Base-by-base conservation (phyloP, 2,888 invertebrate genomes). In the Meliscaeva auricollis region DNA sequence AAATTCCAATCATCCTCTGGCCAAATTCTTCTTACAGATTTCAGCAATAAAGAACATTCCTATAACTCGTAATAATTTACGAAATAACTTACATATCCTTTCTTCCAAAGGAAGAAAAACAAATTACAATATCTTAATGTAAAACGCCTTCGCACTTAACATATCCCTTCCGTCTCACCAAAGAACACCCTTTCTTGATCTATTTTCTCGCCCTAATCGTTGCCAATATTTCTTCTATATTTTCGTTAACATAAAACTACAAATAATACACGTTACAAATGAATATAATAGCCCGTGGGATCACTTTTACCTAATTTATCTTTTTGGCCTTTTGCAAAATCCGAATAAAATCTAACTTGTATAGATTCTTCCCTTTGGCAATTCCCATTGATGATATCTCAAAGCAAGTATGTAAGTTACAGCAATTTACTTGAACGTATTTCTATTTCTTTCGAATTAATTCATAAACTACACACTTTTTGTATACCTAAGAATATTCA, bases 401-500 rank as follows among this genome's bases (percentile, higher is more conserved):
- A 38, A 58, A 58, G 38, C 8, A n/a, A n/a, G 20, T 73, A 64
- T 30, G 41, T 32, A 32, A 64, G 22, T 54, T 75, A 66, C 66
- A 75, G 44, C 54, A 66, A 46, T 75, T 66, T 75, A n/a, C 52
- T 15, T 64, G 17, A 64, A 62, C 73, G 62, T 50, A 72, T 22
- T 62, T 60, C 8, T 44, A 22, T 50, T 62, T 52, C 54, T 32
- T 22, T 20, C 26, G 17, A 41, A 30, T 54, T 44, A 62, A 38
- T 52, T 56, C 30, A 15, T 69, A 54, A 1, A n/a, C 26, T 26
- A 50, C 6, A 20, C 13, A 1, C 4, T 35, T 35, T 8, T 11
- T 35, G 8, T 35, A 7, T 35, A 3, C 9, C 11, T 50, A 13
- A 52, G 26, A 26, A 4, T 54, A 30, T 30, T 30, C 26, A 9